Evolutionary conservation across 2,888 invertebrate species (phyloP).

Genomic region (Athalia rosae): DNA sequence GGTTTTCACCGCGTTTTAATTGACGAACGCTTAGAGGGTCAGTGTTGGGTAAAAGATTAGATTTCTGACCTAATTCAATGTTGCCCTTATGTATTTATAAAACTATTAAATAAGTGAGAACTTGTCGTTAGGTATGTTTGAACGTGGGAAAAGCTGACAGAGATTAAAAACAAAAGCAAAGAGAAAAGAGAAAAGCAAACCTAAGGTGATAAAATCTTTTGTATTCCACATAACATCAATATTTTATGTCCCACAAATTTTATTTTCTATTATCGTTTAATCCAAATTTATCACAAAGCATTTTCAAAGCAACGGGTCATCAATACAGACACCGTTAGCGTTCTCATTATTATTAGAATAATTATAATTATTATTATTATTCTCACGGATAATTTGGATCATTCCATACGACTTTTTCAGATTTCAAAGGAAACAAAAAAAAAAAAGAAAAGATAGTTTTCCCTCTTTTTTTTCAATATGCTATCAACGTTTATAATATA

Average conservation of each 20-base stretch:
- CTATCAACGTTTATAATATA: constrained; percentile 17
- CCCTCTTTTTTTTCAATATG: constrained; percentile 2
- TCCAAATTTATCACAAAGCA: not conserved
- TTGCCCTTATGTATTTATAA: constrained; percentile 44
- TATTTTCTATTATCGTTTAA: not conserved
- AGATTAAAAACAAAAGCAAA: constrained; percentile 24
- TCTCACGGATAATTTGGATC: constrained; percentile 25
- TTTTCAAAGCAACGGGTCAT: not conserved
- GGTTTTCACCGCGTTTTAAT: constrained; percentile 31
- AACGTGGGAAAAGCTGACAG: constrained; percentile 43
- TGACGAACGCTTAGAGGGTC: constrained; percentile 35
- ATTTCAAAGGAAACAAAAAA: not conserved
- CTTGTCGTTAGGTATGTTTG: constrained; percentile 22
- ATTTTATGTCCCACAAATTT: not conserved
- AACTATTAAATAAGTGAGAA: constrained; percentile 36
- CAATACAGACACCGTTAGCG: not conserved
- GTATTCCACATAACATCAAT: not conserved
- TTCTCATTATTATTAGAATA: no score
- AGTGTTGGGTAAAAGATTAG: constrained; percentile 36
- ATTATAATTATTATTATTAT: no score
- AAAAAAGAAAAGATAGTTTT: no score
- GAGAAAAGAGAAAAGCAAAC: constrained; percentile 1
- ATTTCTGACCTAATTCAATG: constrained; percentile 43
- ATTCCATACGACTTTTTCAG: constrained; percentile 25
- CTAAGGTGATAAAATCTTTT: not conserved